These are phyloP conservation scores for Schrankia costaestrigalis DNA, from an alignment of 2,888 invertebrate species.

Conservation along the genomic window DNA sequence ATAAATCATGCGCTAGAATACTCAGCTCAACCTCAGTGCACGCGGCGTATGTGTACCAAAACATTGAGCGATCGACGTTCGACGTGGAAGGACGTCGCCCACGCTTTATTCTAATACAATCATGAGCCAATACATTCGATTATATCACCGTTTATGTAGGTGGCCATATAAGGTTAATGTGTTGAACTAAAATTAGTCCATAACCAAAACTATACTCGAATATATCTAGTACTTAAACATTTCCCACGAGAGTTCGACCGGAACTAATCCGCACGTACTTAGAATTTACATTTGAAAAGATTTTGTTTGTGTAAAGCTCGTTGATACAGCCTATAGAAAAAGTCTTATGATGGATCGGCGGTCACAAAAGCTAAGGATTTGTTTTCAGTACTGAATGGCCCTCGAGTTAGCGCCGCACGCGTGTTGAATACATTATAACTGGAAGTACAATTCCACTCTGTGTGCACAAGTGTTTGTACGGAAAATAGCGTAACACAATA, in stretches of 20 bases:
- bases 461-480: constrained; percentile 40
- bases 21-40: constrained; percentile 33
- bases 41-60: constrained; percentile 54
- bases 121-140: constrained; percentile 65
- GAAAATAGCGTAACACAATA: constrained; percentile 45
- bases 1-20: constrained; percentile 67
- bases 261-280: constrained; percentile 75
- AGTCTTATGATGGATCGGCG: constrained; percentile 69
- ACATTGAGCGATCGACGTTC: constrained; percentile 52
- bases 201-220: constrained; percentile 25
- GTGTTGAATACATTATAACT: constrained; percentile 67
- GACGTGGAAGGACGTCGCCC: constrained; percentile 69
- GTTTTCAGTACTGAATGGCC: constrained; percentile 74
- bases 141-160: constrained; percentile 77
- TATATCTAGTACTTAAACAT: constrained; percentile 46
- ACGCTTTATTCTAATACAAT: constrained; percentile 54
- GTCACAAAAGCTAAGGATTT: constrained; percentile 68
- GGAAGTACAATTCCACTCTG: constrained; percentile 42
- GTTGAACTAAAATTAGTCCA: constrained; percentile 46
- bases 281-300: constrained; percentile 76
- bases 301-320: constrained; percentile 74
- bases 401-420: constrained; percentile 66
- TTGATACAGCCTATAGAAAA: constrained; percentile 72
- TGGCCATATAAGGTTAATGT: constrained; percentile 79
- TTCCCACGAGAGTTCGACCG: constrained; percentile 66